Conservation (phyloP, 2,888 invertebrate genomes). For the Troilus luridus region DNA sequence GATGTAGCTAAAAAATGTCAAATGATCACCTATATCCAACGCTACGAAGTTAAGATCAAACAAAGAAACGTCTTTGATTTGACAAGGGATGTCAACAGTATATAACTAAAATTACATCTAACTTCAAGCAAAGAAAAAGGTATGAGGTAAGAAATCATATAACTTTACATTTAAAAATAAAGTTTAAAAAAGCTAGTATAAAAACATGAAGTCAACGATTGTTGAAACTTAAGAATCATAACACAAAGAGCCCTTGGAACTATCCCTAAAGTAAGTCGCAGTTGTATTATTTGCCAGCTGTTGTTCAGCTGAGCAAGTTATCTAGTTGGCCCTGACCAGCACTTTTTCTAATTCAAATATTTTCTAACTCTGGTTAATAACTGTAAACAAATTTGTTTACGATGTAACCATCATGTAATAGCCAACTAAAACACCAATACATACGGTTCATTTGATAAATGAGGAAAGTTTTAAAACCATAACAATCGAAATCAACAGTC, state of each 20-base stretch:
- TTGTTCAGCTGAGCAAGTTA: neutral
- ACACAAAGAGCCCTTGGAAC: neutral
- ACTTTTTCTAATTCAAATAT: neutral
- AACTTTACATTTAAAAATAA: conserved; percentile 14
- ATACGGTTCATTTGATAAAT: neutral
- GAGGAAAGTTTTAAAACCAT: neutral
- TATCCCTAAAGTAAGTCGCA: neutral
- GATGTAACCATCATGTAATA: neutral
- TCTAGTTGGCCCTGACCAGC: neutral
- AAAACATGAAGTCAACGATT: neutral
- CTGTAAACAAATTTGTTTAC: neutral
- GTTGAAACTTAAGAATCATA: neutral
- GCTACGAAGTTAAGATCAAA: neutral
- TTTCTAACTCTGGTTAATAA: too few relatives aligned
- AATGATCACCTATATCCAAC: neutral
- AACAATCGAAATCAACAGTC: neutral
- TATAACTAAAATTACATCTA: neutral
- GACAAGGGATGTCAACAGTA: neutral
- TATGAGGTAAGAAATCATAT: neutral
- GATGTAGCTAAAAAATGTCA: neutral
- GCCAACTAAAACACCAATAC: neutral
- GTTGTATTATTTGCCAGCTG: neutral
- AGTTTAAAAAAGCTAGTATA: neutral
- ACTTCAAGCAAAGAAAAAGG: neutral
- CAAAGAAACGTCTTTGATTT: neutral